A percentile compares a stretch with the other conserved stretches of the same genome.
These are phyloP conservation scores for Petrocephalus microphthalmus DNA, from an alignment of 2,113 vertebrate species.

Conservation along the genomic window DNA sequence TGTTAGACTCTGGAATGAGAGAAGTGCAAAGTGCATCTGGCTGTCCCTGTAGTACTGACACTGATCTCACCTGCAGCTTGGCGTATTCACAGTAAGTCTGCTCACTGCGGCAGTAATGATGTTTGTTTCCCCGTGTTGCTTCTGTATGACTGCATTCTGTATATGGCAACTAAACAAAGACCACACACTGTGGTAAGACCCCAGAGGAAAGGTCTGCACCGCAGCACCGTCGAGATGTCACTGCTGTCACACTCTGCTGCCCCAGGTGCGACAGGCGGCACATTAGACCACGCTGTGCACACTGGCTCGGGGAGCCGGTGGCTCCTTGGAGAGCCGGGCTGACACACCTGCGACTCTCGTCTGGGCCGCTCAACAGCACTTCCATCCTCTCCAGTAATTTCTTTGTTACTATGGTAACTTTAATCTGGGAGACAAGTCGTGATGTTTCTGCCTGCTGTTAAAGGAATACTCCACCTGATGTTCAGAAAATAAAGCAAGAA, in stretches of 20 bases:
- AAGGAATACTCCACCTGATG: constrained; percentile 1
- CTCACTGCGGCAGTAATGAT: not conserved
- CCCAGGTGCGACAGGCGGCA: not conserved
- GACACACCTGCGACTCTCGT: constrained; percentile 16
- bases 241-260: not conserved
- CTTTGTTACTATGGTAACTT: constrained; percentile 7
- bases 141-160: not conserved
- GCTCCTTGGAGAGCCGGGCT: not conserved
- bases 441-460: not conserved
- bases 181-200: not conserved
- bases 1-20: not conserved
- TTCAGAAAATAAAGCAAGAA: not conserved
- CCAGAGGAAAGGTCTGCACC: not conserved
- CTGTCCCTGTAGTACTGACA: not conserved
- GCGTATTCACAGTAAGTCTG: not conserved
- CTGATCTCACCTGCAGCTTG: not conserved
- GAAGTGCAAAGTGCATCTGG: not conserved
- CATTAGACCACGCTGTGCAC: not conserved
- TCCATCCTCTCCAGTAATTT: not conserved
- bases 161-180: not conserved
- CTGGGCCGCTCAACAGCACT: not conserved
- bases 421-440: not conserved
- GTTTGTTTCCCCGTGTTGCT: not conserved
- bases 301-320: not conserved
- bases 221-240: not conserved